Base-by-base conservation (phyloP, 2,113 vertebrate genomes). In the Antennarius striatus region DNA sequence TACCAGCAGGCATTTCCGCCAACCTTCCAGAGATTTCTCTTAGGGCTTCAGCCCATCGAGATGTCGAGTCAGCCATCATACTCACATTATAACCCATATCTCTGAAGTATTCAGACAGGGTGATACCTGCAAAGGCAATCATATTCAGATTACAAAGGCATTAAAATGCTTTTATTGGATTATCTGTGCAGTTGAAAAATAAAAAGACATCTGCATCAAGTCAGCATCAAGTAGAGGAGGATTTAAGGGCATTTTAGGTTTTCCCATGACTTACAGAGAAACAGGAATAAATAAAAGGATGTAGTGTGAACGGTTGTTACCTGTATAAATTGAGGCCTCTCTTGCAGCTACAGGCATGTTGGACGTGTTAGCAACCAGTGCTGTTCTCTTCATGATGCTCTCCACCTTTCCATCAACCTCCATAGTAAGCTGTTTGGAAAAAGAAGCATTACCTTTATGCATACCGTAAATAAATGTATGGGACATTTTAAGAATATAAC, bases 11-110 rank as follows among this genome's bases (percentile, higher is more conserved):
- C 98, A 99, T 99, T 90, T 99, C 98, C 59, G 97, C 98, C 83
- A 99, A 83, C 78, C 96, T 93, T 30, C 98, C 98, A 1, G 98
- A 99, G 82, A 99, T 99, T 89, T 99, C 98, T 85, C 98, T 90
- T 56, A 99, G 94, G 63, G 97, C 98, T 75, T 99, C 98, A 1
- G 98, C 98, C 98, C 98, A 99, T 76, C 98, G 92, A 53, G 98
- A 99, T 2, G 98, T 99, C 0, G 98, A 99, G 82, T 99, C 98
- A 39, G 98, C 98, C 98, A 99, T 99, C 98, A 99, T 99, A 77
- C 97, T 99, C 83, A 99, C 97, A 0, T 99, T 93, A 81, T 98
- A 99, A 62, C 98, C 98, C 98, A 99, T 99, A 82, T 99, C 98
- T 58, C 98, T 89, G 91, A 99, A 99, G 86, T 99, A 99, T 71